phyloP scores from a whole-genome alignment of 92 coral and sea anemone species.

The Zoanthus sociatus region DNA sequence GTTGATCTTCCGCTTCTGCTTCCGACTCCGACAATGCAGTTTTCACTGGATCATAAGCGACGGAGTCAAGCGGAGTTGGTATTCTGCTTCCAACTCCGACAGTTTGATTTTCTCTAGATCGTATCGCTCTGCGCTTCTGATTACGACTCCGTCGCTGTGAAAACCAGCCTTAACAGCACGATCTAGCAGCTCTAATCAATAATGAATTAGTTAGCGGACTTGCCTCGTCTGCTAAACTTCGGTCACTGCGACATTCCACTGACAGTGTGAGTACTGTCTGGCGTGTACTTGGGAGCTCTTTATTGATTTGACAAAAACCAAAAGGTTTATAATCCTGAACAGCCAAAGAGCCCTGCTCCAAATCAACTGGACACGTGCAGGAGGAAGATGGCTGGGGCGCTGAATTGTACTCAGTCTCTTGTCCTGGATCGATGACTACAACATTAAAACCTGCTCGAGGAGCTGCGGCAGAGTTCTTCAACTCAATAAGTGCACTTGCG shows the following conservation, averaged over 20 bases:
- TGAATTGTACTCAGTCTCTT: neutral
- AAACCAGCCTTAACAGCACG: too few species aligned
- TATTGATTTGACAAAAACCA: neutral
- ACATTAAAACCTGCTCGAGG: slow-evolving; percentile 30
- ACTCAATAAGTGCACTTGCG: slow-evolving; percentile 26
- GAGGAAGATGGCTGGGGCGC: neutral
- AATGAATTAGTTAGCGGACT: neutral
- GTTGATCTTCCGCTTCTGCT: too few species aligned
- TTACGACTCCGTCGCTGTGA: too few species aligned
- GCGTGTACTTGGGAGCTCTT: neutral
- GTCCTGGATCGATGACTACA: slow-evolving; percentile 34
- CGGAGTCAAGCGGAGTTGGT: too few species aligned
- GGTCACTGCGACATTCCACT: slow-evolving; percentile 17
- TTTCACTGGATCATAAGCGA: too few species aligned
- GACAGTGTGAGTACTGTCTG: neutral
- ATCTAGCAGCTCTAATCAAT: too few species aligned
- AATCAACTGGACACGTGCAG: slow-evolving; percentile 3
- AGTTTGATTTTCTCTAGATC: too few species aligned
- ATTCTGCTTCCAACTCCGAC: too few species aligned
- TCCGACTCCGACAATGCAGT: too few species aligned
- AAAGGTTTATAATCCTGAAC: neutral
- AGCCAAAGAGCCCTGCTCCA: neutral
- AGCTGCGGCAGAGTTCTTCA: slow-evolving; percentile 32
- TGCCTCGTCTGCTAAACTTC: slow-evolving; percentile 34
- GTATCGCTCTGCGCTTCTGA: too few species aligned